These are phyloP conservation scores for Microplitis mediator DNA, from an alignment of 1,140 invertebrate species.

Conservation along the genomic window DNA sequence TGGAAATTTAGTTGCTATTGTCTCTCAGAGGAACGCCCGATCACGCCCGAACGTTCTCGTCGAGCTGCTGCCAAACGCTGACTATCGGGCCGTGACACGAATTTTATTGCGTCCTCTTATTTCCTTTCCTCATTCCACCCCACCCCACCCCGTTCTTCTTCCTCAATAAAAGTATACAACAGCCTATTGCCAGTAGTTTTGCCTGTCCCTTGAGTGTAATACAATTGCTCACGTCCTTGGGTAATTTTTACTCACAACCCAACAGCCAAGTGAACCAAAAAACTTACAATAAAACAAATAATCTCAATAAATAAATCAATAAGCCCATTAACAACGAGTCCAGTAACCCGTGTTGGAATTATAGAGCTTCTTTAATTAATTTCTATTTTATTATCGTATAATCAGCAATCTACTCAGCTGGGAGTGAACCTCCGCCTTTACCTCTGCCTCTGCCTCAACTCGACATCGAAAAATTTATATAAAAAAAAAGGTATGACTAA, in stretches of 20 bases:
- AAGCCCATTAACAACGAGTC: background rate
- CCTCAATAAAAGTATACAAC: background rate
- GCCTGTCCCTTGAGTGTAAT: constrained; percentile 14
- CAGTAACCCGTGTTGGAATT: too few species aligned
- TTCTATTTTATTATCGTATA: too few species aligned
- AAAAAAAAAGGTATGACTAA: too few species aligned
- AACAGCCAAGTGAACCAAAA: too few species aligned
- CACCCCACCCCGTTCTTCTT: background rate
- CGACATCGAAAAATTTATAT: too few species aligned
- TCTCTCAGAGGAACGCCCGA: constrained; percentile 50
- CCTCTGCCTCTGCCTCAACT: too few species aligned
- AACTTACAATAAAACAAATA: background rate
- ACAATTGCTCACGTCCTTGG: constrained; percentile 23
- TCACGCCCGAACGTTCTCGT: constrained; percentile 38
- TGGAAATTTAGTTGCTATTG: constrained; percentile 57
- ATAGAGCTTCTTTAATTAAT: too few species aligned
- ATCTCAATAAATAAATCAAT: background rate
- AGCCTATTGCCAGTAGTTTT: constrained; percentile 3
- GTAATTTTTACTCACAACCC: background rate
- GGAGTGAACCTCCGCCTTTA: too few species aligned
- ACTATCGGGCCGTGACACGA: constrained; percentile 52
- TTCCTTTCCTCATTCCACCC: too few species aligned
- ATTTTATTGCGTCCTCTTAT: constrained; percentile 45
- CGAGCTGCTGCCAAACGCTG: constrained; percentile 50
- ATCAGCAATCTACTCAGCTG: too few species aligned